These are phyloP conservation scores for Hormaphis cornu DNA, from an alignment of 1,140 invertebrate species.

Conservation along the genomic window DNA sequence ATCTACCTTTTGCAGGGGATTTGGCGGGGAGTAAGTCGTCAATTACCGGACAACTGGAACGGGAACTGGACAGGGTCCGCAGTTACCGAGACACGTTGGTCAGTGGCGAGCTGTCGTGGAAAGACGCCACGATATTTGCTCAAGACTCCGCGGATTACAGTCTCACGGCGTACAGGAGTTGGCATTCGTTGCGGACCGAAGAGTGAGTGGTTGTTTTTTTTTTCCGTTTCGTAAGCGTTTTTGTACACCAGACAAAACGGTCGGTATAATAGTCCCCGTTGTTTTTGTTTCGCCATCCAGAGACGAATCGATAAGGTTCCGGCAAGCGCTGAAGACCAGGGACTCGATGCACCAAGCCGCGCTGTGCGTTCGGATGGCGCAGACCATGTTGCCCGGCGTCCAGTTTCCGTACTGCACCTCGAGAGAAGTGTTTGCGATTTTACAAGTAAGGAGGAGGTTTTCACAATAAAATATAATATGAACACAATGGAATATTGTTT, in stretches of 20 bases:
- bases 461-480: too few relatives aligned
- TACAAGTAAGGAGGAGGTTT: constrained; percentile 45
- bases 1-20: neutral
- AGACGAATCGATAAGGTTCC: constrained; percentile 36
- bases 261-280: neutral
- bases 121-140: constrained; percentile 36
- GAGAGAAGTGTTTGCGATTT: constrained; percentile 48
- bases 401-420: constrained; percentile 54
- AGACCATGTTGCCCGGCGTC: constrained; percentile 49
- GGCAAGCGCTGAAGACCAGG: constrained; percentile 44
- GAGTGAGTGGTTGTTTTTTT: constrained; percentile 12
- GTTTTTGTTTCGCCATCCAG: constrained; percentile 26
- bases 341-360: constrained; percentile 52
- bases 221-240: too few relatives aligned
- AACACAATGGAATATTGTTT: too few relatives aligned
- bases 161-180: constrained; percentile 35
- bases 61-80: constrained; percentile 47
- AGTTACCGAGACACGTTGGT: constrained; percentile 46
- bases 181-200: constrained; percentile 33
- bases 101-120: constrained; percentile 38
- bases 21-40: neutral
- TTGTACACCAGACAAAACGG: too few relatives aligned
- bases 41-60: constrained; percentile 42
- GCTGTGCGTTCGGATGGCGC: constrained; percentile 49
- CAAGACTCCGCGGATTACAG: constrained; percentile 36